A percentile compares a stretch with the other conserved stretches of the same genome.
phyloP scores from a whole-genome alignment of 2,797 vertebrate species.

The Cercopithecus petaurista region DNA sequence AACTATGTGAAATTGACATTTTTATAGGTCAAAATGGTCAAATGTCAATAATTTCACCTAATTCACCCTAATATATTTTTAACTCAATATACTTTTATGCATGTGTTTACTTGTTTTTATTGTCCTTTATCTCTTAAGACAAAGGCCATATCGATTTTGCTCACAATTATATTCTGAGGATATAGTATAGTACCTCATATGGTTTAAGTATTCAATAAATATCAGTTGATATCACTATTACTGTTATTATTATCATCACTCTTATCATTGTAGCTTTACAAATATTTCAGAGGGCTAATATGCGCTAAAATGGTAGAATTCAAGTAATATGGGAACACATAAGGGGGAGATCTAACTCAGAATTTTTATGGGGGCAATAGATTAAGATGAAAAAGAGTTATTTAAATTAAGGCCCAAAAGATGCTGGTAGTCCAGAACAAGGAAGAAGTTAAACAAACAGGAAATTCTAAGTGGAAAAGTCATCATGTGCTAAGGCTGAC shows the following conservation, averaged over 20 bases:
- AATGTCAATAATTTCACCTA: not conserved
- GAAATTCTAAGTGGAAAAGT: not conserved
- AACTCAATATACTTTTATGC: not conserved
- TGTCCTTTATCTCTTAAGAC: not conserved
- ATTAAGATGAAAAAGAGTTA: not conserved
- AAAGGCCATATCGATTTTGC: not conserved
- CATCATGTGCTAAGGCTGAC: not conserved
- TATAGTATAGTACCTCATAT: not conserved
- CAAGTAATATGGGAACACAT: not conserved
- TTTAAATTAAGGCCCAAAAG: not conserved
- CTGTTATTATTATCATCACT: not conserved
- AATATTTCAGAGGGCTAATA: not conserved
- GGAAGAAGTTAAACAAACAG: not conserved
- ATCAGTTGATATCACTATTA: not conserved
- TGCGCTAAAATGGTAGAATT: not conserved
- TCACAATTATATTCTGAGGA: not conserved
- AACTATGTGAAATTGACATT: not conserved
- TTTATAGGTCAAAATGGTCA: not conserved
- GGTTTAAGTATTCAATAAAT: not conserved
- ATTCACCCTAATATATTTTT: not conserved
- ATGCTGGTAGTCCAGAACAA: not conserved
- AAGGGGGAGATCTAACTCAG: not conserved
- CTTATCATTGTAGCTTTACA: not conserved
- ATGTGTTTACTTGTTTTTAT: not conserved
- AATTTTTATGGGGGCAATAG: not conserved